These are phyloP conservation scores for Acanthopagrus latus DNA, from an alignment of 2,797 vertebrate species.

Conservation along the genomic window DNA sequence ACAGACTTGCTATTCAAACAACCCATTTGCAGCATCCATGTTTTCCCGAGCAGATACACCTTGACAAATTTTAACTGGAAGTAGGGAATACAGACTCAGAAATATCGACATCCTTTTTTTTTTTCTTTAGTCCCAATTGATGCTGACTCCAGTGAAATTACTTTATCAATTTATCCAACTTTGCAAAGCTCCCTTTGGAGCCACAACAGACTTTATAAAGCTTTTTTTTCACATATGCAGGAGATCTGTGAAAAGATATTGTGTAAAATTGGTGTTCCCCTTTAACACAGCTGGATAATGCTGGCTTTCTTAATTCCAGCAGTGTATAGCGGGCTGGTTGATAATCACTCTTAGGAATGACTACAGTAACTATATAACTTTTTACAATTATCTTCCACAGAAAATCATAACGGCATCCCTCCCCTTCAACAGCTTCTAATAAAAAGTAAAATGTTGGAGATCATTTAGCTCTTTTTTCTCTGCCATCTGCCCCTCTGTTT, in stretches of 20 bases:
- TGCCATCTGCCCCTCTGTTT: slow-evolving; percentile 15
- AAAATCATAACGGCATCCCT: neutral
- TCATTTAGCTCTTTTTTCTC: slow-evolving; percentile 2
- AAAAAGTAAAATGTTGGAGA: slow-evolving; percentile 8
- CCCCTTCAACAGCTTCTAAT: neutral
- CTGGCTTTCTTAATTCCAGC: neutral
- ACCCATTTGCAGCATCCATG: too few relatives aligned
- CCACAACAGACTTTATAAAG: neutral
- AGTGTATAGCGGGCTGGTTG: neutral
- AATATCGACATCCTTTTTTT: too few relatives aligned
- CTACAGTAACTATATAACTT: neutral
- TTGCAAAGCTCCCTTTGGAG: neutral
- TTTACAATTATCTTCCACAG: slow-evolving; percentile 3
- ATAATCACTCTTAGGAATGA: slow-evolving; percentile 11
- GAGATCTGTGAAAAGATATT: neutral
- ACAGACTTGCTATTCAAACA: too few relatives aligned
- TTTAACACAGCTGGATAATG: neutral
- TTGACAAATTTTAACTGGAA: too few relatives aligned
- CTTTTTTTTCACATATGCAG: neutral
- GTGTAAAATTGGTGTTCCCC: neutral
- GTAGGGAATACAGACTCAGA: too few relatives aligned
- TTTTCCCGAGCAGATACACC: too few relatives aligned
- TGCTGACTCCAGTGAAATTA: too few relatives aligned
- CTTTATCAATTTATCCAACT: neutral
- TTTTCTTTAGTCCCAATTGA: too few relatives aligned